Evolutionary conservation across 1,140 invertebrate species (phyloP).

Genomic region (Trichoplusia ni): DNA sequence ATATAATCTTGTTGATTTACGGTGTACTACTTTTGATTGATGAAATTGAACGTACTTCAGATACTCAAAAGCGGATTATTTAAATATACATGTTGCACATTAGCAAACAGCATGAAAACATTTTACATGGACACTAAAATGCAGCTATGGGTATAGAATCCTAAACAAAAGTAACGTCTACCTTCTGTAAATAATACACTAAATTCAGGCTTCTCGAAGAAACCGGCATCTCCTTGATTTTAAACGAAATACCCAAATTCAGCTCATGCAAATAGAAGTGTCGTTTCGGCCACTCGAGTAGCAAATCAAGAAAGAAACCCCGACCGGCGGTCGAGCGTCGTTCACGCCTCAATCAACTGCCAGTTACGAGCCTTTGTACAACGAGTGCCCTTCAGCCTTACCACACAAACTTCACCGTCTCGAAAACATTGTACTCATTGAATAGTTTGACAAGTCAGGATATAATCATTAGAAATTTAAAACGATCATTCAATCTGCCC

Average conservation of each 20-base stretch:
- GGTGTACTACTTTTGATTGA: neutral
- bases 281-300: slow-evolving; percentile 75
- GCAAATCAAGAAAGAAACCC: slow-evolving; percentile 78
- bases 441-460: too few relatives aligned
- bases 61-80: too few relatives aligned
- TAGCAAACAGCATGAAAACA: too few relatives aligned
- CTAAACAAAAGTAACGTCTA: too few relatives aligned
- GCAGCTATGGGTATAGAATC: too few relatives aligned
- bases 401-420: slow-evolving; percentile 53
- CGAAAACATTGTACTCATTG: slow-evolving; percentile 40
- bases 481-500: too few relatives aligned
- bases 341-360: slow-evolving; percentile 80
- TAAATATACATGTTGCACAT: too few relatives aligned
- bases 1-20: neutral
- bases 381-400: slow-evolving; percentile 55
- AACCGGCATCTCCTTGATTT: slow-evolving; percentile 40
- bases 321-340: slow-evolving; percentile 67
- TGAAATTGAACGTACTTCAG: too few relatives aligned
- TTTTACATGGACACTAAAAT: too few relatives aligned
- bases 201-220: neutral
- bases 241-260: slow-evolving; percentile 58
- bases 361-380: slow-evolving; percentile 71
- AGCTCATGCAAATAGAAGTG: slow-evolving; percentile 76
- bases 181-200: too few relatives aligned
- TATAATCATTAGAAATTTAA: too few relatives aligned